phyloP scores from a whole-genome alignment of 2,113 vertebrate genomes.

The Cryptoleucopteryx plumbea region DNA sequence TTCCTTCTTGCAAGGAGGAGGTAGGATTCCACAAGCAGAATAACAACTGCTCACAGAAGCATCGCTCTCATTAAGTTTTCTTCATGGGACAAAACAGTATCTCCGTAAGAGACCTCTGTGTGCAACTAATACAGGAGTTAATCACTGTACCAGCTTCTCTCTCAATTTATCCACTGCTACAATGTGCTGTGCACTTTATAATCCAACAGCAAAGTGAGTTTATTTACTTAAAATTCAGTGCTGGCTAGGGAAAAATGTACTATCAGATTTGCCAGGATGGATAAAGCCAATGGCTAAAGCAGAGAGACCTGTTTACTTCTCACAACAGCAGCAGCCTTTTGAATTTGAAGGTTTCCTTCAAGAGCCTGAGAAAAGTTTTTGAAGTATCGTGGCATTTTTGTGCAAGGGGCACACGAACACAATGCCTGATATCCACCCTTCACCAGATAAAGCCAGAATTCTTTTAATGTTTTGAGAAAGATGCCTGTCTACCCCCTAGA shows the following conservation, averaged over 20 bases:
- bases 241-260: neutral
- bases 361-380: neutral
- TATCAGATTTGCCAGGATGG: neutral
- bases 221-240: neutral
- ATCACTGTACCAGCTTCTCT: slow-evolving; percentile 63
- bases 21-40: slow-evolving; percentile 5
- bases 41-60: slow-evolving; percentile 78
- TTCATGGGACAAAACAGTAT: neutral
- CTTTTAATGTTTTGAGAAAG: neutral
- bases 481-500: neutral
- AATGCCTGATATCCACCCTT: neutral
- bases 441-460: neutral
- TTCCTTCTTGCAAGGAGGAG: neutral
- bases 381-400: neutral
- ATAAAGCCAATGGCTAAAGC: neutral
- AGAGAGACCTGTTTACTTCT: neutral
- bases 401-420: neutral
- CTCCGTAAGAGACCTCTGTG: slow-evolving; percentile 73
- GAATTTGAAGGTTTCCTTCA: neutral
- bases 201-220: neutral
- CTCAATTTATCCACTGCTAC: slow-evolving; percentile 72
- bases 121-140: slow-evolving; percentile 59
- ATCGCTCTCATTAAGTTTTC: slow-evolving; percentile 70
- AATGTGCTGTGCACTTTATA: slow-evolving; percentile 75
- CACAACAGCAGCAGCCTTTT: neutral